phyloP scores from a whole-genome alignment of 2,113 vertebrate genomes.

The Otocyon megalotis region DNA sequence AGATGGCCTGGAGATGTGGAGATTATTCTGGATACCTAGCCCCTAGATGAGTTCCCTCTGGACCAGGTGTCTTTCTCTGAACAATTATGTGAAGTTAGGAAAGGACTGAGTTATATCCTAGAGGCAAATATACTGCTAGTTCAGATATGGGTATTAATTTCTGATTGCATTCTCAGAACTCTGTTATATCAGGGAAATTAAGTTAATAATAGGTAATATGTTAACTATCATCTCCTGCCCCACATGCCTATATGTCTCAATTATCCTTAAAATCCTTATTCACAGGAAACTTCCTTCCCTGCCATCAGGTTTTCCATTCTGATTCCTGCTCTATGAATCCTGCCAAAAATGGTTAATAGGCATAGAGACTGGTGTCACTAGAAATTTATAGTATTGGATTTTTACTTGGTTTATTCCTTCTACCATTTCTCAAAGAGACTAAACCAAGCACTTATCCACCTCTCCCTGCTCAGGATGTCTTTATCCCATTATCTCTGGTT shows the following conservation, averaged over 20 bases:
- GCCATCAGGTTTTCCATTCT: neutral
- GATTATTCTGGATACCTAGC: neutral
- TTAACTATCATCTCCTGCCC: neutral
- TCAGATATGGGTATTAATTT: neutral
- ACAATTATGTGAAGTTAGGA: neutral
- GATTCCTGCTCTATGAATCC: neutral
- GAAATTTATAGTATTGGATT: neutral
- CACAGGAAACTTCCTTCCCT: neutral
- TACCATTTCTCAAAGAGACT: neutral
- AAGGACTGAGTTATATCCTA: neutral
- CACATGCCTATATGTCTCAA: neutral
- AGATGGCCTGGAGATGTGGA: neutral
- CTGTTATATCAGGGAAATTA: neutral
- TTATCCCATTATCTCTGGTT: neutral
- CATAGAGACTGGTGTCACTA: neutral
- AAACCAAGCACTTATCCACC: neutral
- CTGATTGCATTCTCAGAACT: neutral
- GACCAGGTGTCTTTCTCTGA: neutral
- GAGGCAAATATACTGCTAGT: neutral
- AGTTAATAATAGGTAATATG: neutral
- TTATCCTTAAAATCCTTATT: neutral
- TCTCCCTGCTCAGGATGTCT: neutral
- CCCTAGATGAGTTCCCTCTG: neutral
- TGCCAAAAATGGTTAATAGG: neutral
- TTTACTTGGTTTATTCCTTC: neutral